Evolutionary conservation across 2,797 vertebrate genomes (phyloP), one percentile per base, ranked within the genome.

Genomic region (Enteromius viviparus): DNA sequence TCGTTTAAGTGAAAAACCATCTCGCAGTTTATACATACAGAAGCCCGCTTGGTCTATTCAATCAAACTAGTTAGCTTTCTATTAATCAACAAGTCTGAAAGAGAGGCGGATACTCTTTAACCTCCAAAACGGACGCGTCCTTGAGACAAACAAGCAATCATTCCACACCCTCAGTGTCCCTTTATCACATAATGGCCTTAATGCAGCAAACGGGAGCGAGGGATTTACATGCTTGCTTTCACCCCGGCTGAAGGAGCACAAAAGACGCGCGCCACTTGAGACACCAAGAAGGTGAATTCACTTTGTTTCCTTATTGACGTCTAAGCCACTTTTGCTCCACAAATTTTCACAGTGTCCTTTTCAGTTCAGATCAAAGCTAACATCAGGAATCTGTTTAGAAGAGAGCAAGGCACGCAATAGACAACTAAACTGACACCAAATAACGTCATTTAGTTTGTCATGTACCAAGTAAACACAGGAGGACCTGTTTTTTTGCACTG

Each of bases 341-440:
- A 29, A 81, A 72, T 17, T 8, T 72, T 81, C 58, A 21, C 68
- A 64, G 55, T 29, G 40, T 32, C 29, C 42, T 62, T 64, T 81
- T 81, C 29, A 62, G 51, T 74, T 23, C 1, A 64, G 55, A 64
- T 64, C 69, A 65, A 26, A 74, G 68, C 55, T 12, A 51, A 81
- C 69, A 81, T 81, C 80, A 21, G 68, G 58, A 81, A 74, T 37
- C 21, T 9, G 55, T 74, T 81, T 49, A 51, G 1, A 72, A 37
- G 42, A 81, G 26, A 74, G 42, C 17, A 49, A 51, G 14, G 4
- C 68, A 74, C 1, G 14, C 40, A 51, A 49, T 1, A 7, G 7
- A 74, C 45, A 81, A 21, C 69, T 37, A 11, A 47, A 71, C 53
- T 47, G 79, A 60, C 29, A 74, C 42, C 9, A 65, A 17, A 65